Base-by-base conservation (phyloP, 1,140 invertebrate species). In the Aplysia californica region DNA sequence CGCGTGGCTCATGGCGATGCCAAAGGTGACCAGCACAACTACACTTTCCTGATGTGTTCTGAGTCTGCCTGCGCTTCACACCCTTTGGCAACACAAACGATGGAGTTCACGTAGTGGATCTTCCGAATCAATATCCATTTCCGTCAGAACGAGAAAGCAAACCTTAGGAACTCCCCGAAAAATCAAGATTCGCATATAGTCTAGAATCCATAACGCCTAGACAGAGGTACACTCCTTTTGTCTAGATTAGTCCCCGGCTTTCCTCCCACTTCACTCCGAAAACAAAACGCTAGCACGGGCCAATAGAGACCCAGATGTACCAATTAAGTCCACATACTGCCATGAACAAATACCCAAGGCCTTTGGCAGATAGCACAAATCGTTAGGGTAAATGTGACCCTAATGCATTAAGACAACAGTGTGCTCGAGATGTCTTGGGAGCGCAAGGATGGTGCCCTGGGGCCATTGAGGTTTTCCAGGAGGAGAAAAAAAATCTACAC, bases 1-100 rank as follows among this genome's bases (percentile, higher is more conserved):
- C 15, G 65, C 23, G 55, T 76, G 78, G 72, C 44, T 76, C 73
- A 71, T 79, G 26, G 50, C 44, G 29, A 3, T 21, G 10, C 39
- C 36, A 21, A 15, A 1, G n/a, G n/a, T n/a, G n/a, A n/a, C n/a
- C 31, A 36, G 29, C 66, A 26, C 5, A 10, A 3, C 35, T 31
- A 1, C 66, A 26, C 23, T 31, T 10, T 2, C 3, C 20, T 4
- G 5, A 36, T 39, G 4, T 10, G 26, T 10, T 66, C 41, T 21
- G 15, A 66, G 29, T 38, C 64, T 33, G 5, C 6, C 1, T 66
- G 23, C 64, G 36, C 61, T 29, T 18, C 10, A 10, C 10, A 10
- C 44, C 44, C 44, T 50, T n/a, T n/a, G 10, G 44, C n/a, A n/a
- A 15, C n/a, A 50, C 10, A 10, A 50, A 15, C 44, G 10, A n/a